Conservation (phyloP, 1,140 invertebrate species). For the Daktulosphaira vitifoliae region DNA sequence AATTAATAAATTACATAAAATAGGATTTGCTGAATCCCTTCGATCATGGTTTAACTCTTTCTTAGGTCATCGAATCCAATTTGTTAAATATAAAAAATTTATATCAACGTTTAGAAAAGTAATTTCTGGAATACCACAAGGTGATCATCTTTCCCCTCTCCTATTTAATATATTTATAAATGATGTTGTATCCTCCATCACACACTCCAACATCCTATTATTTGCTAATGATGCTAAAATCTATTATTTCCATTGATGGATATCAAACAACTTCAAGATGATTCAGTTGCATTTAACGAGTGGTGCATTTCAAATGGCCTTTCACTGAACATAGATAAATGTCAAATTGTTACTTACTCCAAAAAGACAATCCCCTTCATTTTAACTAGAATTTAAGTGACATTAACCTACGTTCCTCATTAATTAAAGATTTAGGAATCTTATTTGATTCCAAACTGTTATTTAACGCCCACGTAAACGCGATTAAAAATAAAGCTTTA, state of each 20-base stretch:
- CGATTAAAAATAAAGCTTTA: neutral
- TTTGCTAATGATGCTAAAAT: neutral
- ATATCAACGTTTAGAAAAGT: neutral
- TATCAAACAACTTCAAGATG: neutral
- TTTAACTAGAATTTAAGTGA: neutral
- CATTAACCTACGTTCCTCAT: neutral
- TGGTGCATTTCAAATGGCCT: neutral
- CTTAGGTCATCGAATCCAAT: neutral
- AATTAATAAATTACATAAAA: neutral
- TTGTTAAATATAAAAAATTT: neutral
- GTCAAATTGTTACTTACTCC: neutral
- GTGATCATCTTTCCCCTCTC: neutral
- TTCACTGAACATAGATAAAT: neutral
- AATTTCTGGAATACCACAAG: neutral
- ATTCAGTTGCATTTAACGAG: neutral
- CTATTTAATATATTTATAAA: constrained; percentile 3
- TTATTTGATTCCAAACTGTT: neutral
- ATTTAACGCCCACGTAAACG: neutral
- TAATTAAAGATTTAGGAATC: neutral
- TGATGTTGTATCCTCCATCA: neutral
- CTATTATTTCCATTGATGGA: neutral
- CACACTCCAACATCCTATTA: neutral
- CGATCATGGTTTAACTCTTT: neutral
- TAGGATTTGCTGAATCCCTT: neutral
- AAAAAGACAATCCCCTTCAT: neutral